Base-by-base conservation (phyloP, 2,113 vertebrate genomes). In the Macaca mulatta region DNA sequence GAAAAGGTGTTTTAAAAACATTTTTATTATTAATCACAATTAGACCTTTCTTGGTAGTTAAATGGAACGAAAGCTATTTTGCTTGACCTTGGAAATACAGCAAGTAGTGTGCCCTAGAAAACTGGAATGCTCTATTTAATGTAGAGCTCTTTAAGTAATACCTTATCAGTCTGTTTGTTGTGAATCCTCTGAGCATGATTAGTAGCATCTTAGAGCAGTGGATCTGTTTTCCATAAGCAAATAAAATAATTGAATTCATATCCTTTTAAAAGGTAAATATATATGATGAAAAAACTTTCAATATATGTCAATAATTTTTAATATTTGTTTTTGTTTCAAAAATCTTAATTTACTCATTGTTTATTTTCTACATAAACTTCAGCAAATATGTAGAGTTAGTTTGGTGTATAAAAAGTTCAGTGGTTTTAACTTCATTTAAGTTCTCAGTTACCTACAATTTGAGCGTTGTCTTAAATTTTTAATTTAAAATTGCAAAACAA, bases 211-310 rank as follows among this genome's bases (percentile, higher is more conserved):
- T 94, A 40, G 5, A 75, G 81, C 27, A 83, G 70, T 59, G 20
- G 12, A 18, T 77, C 48, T 91, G 9, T 87, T 91, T 94, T 87
- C 32, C 67, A 50, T 72, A 90, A 96, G 50, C 61, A 85, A 93
- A 70, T 79, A 69, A 55, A 75, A 69, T 77, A 32, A 59, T 32
- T 80, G 38, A 25, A 70, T 95, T 89, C 40, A 89, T 69, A 74
- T 69, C 6, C 17, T 84, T 94, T 93, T 45, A 74, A 89, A 23
- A 93, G 32, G 20, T 80, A 93, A 81, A 16, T 32, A 52, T 84
- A 72, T 70, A n/a, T 88, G 48, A 83, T 59, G 67, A 83, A 61
- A 79, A 32, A 78, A 57, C 4, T 93, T 64, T 35, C 0, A 50
- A 22, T 57, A 22, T 87, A 40, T 40, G 83, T 77, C 40, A 92